phyloP scores from a whole-genome alignment of 2,113 vertebrate genomes.

The Eurypyga helias region DNA sequence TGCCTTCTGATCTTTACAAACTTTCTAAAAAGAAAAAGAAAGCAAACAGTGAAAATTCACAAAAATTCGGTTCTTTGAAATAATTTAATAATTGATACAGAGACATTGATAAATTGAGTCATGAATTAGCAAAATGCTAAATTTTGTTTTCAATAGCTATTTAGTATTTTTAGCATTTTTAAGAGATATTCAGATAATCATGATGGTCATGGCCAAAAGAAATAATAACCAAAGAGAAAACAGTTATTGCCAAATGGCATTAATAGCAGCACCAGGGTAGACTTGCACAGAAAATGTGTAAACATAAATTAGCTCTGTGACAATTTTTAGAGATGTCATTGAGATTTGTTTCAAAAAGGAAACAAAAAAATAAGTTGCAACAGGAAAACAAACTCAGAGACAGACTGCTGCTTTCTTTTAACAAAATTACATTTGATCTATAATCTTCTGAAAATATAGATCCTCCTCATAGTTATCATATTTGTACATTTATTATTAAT shows the following conservation, averaged over 20 bases:
- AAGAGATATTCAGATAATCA: neutral
- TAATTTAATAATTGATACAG: neutral
- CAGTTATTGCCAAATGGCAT: neutral
- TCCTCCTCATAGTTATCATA: neutral
- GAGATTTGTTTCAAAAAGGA: neutral
- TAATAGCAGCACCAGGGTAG: neutral
- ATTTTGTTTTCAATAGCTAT: neutral
- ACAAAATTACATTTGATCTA: neutral
- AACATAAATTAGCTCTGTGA: neutral
- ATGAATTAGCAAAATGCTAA: neutral
- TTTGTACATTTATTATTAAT: neutral
- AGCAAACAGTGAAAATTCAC: neutral
- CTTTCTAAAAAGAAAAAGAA: neutral
- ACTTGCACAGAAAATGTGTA: neutral
- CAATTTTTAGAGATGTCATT: neutral
- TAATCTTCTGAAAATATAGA: neutral
- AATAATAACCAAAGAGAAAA: neutral
- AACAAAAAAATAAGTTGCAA: neutral
- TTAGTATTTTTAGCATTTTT: neutral
- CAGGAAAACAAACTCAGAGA: neutral
- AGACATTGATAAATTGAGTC: neutral
- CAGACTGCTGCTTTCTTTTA: neutral
- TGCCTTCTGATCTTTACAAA: neutral
- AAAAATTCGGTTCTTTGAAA: neutral
- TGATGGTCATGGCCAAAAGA: neutral